Base-by-base conservation (phyloP, 2,888 invertebrate species). In the Cephalotes varians region DNA sequence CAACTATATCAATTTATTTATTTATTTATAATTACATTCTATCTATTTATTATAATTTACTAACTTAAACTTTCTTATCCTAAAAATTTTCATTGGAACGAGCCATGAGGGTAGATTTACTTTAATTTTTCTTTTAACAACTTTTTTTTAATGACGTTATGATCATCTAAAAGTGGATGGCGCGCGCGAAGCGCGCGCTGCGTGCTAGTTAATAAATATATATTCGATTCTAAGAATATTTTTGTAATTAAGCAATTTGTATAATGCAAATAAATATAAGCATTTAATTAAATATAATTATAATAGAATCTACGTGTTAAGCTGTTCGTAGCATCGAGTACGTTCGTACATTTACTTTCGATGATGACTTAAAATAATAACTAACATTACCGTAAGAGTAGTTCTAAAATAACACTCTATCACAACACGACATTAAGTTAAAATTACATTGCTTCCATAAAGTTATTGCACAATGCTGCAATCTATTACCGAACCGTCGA, bases 381-480 rank as follows among this genome's bases (percentile, higher is more conserved):
- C 18, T 28, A 9, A 18, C 4, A 65, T 65, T 65, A 28, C 5
- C 28, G 28, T 65, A 28, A 65, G 44, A 44, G 25, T 65, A 40
- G 4, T 18, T 64, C 7, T 64, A 40, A 40, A 44, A 18, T 44
- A 65, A 65, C 28, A 9, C 28, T 44, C 9, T 65, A 18, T 65
- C 10, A 18, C 10, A 18, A 28, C 64, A 18, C 28, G 18, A 44
- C 28, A 47, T 67, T 47, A 67, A 47, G 47, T 67, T 67, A 67
- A 47, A 64, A 12, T 67, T 67, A 67, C 21, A 64, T 69, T 21
- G 12, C 31, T 28, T 65, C 18, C 28, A 65, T 64, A 6, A 54
- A 40, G 12, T 72, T 60, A 28, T n/a, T 65, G 28, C 44, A 73
- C 21, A 9, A 47, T 73, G 60, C 60, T 74, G 73, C 60, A 74